phyloP scores from a whole-genome alignment of 2,888 invertebrate species.

The Agrenia bidenticulata region DNA sequence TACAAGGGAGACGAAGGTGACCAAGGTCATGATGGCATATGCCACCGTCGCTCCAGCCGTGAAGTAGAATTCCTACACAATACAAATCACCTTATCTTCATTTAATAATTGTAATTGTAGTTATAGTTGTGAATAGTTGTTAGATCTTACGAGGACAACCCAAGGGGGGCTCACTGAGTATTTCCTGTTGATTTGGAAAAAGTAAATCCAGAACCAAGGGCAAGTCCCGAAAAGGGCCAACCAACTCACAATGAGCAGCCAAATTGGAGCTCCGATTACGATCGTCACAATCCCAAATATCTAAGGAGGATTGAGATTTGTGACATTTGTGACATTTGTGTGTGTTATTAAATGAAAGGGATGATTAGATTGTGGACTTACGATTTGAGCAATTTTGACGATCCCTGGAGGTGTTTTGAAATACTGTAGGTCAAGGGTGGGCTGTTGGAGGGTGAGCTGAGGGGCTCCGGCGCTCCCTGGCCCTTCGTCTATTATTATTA shows the following conservation, averaged over 20 bases:
- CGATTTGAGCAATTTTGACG: slow-evolving; percentile 36
- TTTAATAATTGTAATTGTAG: not conserved
- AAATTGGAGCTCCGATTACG: slow-evolving; percentile 8
- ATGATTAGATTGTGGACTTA: slow-evolving; percentile 12
- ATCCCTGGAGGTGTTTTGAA: slow-evolving; percentile 33
- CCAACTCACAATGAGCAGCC: slow-evolving; percentile 21
- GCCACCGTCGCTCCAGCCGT: slow-evolving; percentile 29
- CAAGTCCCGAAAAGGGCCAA: slow-evolving; percentile 26
- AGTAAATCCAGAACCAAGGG: slow-evolving; percentile 36
- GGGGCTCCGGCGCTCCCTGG: slow-evolving; percentile 1
- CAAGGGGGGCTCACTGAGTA: slow-evolving; percentile 26
- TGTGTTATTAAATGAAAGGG: too few relatives aligned
- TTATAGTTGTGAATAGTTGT: not conserved
- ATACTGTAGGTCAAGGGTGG: slow-evolving; percentile 25
- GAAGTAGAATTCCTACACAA: slow-evolving; percentile 35
- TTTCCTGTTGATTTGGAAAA: slow-evolving; percentile 25
- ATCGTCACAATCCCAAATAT: slow-evolving; percentile 21
- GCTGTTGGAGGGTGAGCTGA: not conserved
- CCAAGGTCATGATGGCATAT: slow-evolving; percentile 26
- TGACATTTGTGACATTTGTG: too few relatives aligned
- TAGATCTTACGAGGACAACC: slow-evolving; percentile 26
- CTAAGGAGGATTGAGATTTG: slow-evolving; percentile 5
- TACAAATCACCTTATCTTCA: not conserved
- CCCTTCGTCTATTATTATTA: slow-evolving; percentile 12
- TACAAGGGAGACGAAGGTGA: slow-evolving; percentile 23